phyloP scores from a whole-genome alignment of 1,140 invertebrate species.

The Saccostrea cuccullata region DNA sequence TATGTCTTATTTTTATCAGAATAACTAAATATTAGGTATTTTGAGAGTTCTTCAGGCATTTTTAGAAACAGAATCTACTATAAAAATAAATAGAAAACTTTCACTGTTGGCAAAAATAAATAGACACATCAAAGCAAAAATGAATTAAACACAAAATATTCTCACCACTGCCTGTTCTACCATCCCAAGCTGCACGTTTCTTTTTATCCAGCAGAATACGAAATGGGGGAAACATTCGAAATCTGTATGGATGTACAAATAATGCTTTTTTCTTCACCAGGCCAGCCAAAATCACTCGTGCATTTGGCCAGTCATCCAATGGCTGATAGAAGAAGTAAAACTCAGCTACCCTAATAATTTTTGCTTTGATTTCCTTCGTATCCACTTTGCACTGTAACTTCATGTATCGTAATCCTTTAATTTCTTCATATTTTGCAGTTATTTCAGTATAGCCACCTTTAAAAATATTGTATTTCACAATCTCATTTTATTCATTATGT shows the following conservation, averaged over 20 bases:
- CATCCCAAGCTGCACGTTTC: background rate
- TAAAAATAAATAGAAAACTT: no score
- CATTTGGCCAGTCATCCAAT: background rate
- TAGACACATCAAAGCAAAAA: no score
- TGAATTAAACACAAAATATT: background rate
- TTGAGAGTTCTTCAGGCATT: no score
- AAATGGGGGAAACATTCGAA: background rate
- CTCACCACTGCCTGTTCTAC: background rate
- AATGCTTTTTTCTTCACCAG: background rate
- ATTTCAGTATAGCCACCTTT: background rate
- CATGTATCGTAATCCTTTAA: background rate
- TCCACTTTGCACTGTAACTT: background rate
- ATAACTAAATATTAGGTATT: no score
- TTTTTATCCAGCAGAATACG: slow-evolving; percentile 9
- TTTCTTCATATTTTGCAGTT: background rate
- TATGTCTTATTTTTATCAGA: no score
- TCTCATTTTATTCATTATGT: no score
- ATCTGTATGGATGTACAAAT: background rate
- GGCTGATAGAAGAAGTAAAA: slow-evolving; percentile 6
- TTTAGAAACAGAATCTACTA: no score
- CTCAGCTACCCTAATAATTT: background rate
- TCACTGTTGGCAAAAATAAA: no score
- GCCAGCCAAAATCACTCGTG: background rate
- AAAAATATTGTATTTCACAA: background rate
- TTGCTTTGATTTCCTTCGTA: background rate